These are phyloP conservation scores for Penaeus monodon DNA, from an alignment of 2,888 invertebrate species.

Conservation along the genomic window DNA sequence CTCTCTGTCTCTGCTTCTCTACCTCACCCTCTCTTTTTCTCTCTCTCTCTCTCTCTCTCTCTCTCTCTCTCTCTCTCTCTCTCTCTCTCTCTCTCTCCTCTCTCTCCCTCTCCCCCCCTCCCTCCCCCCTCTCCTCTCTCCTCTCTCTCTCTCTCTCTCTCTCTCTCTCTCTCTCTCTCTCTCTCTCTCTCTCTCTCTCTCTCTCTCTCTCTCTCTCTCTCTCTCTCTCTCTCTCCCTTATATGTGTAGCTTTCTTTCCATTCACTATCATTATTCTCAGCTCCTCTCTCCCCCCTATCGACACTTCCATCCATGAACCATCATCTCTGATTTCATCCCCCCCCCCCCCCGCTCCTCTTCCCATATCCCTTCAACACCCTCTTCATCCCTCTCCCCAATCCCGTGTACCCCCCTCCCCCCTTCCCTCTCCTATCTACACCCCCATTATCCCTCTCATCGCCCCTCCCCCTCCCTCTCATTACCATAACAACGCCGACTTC, in stretches of 20 bases:
- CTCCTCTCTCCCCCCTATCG: too few relatives aligned
- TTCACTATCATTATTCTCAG: too few relatives aligned
- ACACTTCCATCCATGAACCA: too few relatives aligned
- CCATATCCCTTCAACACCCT: background rate
- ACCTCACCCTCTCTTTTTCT: background rate
- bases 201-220: background rate
- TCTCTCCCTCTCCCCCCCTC: background rate
- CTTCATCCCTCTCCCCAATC: background rate
- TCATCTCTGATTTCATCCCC: too few relatives aligned
- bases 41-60: background rate
- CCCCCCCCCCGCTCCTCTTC: background rate
- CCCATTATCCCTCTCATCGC: background rate
- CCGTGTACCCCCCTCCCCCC: background rate
- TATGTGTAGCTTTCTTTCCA: too few relatives aligned
- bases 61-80: background rate
- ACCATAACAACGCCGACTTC: conserved; percentile 10
- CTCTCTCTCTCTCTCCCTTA: background rate
- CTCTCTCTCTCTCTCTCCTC: background rate
- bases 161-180: background rate
- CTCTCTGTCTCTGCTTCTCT: background rate
- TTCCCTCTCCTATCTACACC: background rate
- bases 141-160: background rate
- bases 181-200: conserved; percentile 8
- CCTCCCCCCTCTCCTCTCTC: background rate
- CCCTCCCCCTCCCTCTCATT: background rate